Base-by-base conservation (phyloP, 2,113 vertebrate genomes). In the Pelmatolapia mariae region DNA sequence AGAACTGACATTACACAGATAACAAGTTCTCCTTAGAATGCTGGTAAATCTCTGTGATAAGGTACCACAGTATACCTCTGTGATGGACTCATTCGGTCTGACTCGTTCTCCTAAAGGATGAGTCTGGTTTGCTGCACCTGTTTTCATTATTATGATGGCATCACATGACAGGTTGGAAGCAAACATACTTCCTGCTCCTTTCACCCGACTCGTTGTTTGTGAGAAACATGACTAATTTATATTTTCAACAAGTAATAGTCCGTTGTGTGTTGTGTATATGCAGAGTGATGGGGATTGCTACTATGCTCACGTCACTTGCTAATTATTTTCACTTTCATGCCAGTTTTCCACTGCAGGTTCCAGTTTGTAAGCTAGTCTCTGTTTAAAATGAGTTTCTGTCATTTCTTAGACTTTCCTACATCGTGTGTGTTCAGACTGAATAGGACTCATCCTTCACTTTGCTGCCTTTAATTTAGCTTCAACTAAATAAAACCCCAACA, bases 41-140 rank as follows among this genome's bases (percentile, higher is more conserved):
- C 79, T 85, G 79, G 19, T 61, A 43, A 15, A 79, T 56, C 38
- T 84, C 84, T 87, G 6, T 56, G 85, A 4, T 66, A 59, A 73
- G 47, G 84, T 26, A 2, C 80, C 36, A 40, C 7, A 22, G 11
- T 68, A 1, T 2, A 57, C 68, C 22, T n/a, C 85, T 80, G 50
- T 80, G 36, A 52, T 71, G 50, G 79, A 53, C 50, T 80, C 6
- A 80, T 85, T 63, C 13, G 3, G 13, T 15, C 38, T 31, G 38
- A 22, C 10, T 61, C 9, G 2, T 82, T 22, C 43, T 50, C 26
- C 29, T 54, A 45, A 90, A 31, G 45, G 57, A 57, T 61, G 5
- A 40, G 82, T 61, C 36, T 80, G 19, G 1, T 81, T 87, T 59
- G 57, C 57, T 80, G 36, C 45, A 80, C 36, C n/a, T 50, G 4